Evolutionary conservation across 2,113 vertebrate species (phyloP).

Genomic region (Petaurus breviceps): DNA sequence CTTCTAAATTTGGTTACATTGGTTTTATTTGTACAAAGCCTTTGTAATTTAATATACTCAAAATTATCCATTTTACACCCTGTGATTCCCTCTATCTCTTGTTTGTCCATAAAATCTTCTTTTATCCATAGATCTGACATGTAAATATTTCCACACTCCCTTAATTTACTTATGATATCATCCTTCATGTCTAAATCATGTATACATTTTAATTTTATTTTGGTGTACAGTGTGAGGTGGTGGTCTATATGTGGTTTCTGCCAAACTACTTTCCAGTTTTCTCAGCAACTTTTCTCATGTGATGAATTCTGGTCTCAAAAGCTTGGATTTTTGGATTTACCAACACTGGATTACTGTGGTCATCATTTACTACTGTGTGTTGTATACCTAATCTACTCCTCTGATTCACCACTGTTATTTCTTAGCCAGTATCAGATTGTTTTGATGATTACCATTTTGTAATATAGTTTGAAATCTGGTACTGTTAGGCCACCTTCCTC

Average conservation of each 20-base stretch:
- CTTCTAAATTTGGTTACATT: neutral
- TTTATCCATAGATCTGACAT: neutral
- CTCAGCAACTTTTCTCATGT: neutral
- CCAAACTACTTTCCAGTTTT: neutral
- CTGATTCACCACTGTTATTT: neutral
- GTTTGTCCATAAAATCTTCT: neutral
- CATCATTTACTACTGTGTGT: neutral
- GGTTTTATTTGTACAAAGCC: neutral
- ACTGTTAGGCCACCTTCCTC: neutral
- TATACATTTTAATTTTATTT: neutral
- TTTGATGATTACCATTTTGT: neutral
- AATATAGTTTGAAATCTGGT: neutral
- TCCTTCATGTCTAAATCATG: neutral
- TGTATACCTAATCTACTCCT: neutral
- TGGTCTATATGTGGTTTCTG: neutral
- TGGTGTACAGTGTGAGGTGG: neutral
- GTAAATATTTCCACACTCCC: too few species aligned
- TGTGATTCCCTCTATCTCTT: neutral
- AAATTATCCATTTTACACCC: neutral
- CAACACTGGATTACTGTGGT: neutral
- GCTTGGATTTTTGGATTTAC: neutral
- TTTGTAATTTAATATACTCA: neutral
- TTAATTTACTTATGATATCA: neutral
- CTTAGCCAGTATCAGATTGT: neutral
- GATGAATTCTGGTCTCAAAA: neutral